Conservation (phyloP, 2,113 vertebrate genomes). For the Entomyzon cyanotis region DNA sequence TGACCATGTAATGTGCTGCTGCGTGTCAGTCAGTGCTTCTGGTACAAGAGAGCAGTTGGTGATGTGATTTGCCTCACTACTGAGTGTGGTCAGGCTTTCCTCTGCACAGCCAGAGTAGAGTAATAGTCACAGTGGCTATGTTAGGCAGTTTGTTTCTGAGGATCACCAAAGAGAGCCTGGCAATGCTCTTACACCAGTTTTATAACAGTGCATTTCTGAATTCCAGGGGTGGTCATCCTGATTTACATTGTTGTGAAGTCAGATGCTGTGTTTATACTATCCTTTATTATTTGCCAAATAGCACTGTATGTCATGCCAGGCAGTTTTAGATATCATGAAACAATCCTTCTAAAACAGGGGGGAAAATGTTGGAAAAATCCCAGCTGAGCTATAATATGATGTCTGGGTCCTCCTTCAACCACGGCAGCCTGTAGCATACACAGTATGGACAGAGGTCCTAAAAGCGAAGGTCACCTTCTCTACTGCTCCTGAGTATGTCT, state of each 20-base stretch:
- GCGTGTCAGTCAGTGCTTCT: rapidly evolving
- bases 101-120: not conserved
- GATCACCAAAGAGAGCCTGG: not conserved
- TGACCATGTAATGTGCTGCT: not conserved
- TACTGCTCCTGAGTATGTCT: not conserved
- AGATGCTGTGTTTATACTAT: not conserved
- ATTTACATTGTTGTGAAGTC: not conserved
- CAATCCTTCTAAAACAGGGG: not conserved
- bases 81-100: rapidly evolving
- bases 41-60: not conserved
- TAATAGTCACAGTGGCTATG: not conserved
- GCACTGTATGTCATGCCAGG: not conserved
- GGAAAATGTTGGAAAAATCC: not conserved
- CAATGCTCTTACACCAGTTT: not conserved
- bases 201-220: not conserved
- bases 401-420: not conserved
- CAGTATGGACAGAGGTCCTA: not conserved
- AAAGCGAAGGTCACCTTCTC: not conserved
- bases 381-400: not conserved
- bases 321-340: not conserved
- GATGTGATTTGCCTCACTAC: not conserved
- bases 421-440: rapidly evolving
- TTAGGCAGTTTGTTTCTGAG: not conserved
- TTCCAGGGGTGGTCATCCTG: not conserved
- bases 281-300: not conserved